Base-by-base conservation (phyloP, 2,113 vertebrate genomes). In the Calyptomena viridis region DNA sequence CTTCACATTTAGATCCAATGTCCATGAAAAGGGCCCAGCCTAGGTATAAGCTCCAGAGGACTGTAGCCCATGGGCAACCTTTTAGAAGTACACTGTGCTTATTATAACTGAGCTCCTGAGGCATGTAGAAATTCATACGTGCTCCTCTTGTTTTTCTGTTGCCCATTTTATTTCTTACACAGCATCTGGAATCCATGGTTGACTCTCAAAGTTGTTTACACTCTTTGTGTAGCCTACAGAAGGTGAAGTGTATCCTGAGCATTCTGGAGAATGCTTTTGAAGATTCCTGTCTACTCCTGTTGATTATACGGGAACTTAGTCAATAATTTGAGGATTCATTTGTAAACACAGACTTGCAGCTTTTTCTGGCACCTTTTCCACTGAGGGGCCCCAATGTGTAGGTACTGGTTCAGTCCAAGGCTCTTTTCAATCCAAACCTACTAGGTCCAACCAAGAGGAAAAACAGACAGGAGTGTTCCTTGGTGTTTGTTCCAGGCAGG, bases 321-420 rank as follows among this genome's bases (percentile, higher is more conserved):
- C 42, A 69, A 17, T 82, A 35, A 56, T 56, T 25, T 42, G 44
- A 83, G 31, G 37, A 77, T 69, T 68, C 13, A 21, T 69, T 92
- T 86, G 14, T 30, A 53, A 79, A 50, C 22, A 44, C n/a, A n/a
- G 18, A 6, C 58, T 56, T 84, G 18, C 42, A 81, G 31, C 11
- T 31, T 82, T 79, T 82, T 60, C 56, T 84, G 74, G 7, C 28
- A 37, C 28, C 4, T 47, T 28, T 23, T 63, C 3, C 39, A 12
- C 3, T 33, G 46, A 69, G 10, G 20, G 4, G 1, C 3, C 11
- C 31, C 14, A 17, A 2, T 14, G 4, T 30, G 5, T 39, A 31
- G 8, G 14, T 42, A 13, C 7, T 71, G 39, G 5, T 58, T 81
- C 20, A 28, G 46, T 35, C 22, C n/a, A 58, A 62, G n/a, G 16